phyloP scores from a whole-genome alignment of 2,888 invertebrate species.

The Ormyrus rosae region DNA sequence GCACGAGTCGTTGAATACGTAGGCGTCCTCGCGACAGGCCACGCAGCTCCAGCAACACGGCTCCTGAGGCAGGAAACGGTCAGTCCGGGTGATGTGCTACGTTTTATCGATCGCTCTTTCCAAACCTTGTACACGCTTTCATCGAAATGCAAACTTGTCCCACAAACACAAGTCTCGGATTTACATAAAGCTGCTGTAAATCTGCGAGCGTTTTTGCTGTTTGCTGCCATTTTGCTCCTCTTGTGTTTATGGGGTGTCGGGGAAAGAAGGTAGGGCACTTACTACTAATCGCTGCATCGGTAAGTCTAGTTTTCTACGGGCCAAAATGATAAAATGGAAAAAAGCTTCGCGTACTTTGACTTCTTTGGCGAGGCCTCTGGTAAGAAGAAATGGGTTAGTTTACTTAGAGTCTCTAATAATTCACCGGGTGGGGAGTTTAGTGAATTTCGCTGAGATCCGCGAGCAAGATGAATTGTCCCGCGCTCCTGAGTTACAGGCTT shows the following conservation, averaged over 20 bases:
- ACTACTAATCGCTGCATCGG: too few species aligned
- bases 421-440: constrained; percentile 21
- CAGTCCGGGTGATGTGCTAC: too few species aligned
- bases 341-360: too few species aligned
- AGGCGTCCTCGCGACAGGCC: constrained; percentile 81
- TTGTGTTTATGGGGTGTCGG: too few species aligned
- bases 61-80: constrained; percentile 71
- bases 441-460: background rate
- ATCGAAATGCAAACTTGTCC: too few species aligned
- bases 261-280: too few species aligned
- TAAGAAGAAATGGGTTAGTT: constrained; percentile 21
- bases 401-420: constrained; percentile 29
- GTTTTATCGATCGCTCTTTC: too few species aligned
- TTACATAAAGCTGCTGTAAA: too few species aligned
- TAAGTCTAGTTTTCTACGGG: background rate
- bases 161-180: too few species aligned
- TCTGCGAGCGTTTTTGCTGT: too few species aligned
- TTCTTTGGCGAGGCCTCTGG: background rate
- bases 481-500: background rate
- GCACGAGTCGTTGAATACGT: constrained; percentile 80
- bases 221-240: too few species aligned
- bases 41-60: constrained; percentile 85
- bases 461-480: constrained; percentile 1
- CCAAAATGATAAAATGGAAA: background rate
- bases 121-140: too few species aligned